These are phyloP conservation scores for Nemapogon koenigi DNA, from an alignment of 2,888 invertebrate species.

Conservation along the genomic window DNA sequence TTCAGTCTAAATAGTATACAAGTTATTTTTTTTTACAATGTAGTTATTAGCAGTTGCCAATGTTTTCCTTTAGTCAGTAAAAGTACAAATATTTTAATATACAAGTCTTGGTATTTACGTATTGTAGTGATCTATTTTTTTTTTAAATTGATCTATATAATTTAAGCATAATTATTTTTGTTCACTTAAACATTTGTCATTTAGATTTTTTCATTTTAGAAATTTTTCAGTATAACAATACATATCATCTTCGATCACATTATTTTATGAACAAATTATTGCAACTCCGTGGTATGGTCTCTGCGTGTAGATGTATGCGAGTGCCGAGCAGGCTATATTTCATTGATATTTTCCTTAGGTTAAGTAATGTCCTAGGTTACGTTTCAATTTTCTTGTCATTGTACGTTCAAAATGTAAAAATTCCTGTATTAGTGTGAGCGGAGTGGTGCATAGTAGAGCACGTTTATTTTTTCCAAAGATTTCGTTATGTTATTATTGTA, in stretches of 20 bases:
- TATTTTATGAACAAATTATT: conserved; percentile 30
- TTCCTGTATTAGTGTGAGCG: conserved; percentile 47
- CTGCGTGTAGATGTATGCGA: conserved; percentile 21
- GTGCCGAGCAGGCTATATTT: conserved; percentile 49
- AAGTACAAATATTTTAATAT: conserved; percentile 82
- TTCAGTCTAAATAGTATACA: conserved; percentile 65
- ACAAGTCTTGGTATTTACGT: conserved; percentile 66
- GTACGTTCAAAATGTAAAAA: conserved; percentile 47
- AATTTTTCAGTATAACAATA: conserved; percentile 58
- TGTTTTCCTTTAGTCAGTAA: conserved; percentile 80
- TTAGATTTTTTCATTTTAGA: conserved; percentile 45
- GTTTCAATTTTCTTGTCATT: conserved; percentile 47
- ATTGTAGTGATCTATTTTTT: conserved; percentile 62
- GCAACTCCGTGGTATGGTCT: conserved; percentile 31
- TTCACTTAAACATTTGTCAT: conserved; percentile 52
- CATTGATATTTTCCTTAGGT: conserved; percentile 20
- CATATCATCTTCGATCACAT: conserved; percentile 58
- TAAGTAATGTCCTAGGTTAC: conserved; percentile 31
- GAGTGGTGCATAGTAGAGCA: conserved; percentile 53
- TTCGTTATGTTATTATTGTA: conserved; percentile 46
- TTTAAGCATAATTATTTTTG: conserved; percentile 57
- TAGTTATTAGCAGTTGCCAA: conserved; percentile 66
- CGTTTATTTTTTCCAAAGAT: conserved; percentile 63
- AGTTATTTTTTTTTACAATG: conserved; percentile 60
- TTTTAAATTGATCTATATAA: conserved; percentile 54